Conservation (phyloP, 2,797 vertebrate species). For the Catamblyrhynchus diadema region DNA sequence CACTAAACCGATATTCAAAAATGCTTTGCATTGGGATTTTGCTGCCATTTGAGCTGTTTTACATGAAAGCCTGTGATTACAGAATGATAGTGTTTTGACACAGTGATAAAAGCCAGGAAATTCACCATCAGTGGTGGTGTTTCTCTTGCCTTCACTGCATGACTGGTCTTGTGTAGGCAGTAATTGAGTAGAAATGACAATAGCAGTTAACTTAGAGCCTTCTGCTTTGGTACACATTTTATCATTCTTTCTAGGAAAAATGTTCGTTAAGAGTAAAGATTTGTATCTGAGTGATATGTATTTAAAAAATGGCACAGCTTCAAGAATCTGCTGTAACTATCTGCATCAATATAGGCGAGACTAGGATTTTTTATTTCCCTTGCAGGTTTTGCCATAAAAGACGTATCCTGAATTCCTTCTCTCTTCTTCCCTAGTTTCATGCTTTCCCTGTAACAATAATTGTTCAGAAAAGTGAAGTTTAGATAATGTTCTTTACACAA, state of each 20-base stretch:
- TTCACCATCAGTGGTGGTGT: neutral
- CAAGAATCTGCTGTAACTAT: neutral
- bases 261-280: neutral
- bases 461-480: neutral
- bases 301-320: neutral
- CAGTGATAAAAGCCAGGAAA: neutral
- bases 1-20: neutral
- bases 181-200: neutral
- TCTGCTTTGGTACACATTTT: neutral
- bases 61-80: neutral
- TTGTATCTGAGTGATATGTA: neutral
- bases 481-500: neutral
- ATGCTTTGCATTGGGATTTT: neutral
- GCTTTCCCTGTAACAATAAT: neutral
- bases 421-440: neutral
- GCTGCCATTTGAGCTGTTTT: neutral
- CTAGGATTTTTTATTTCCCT: neutral
- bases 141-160: neutral
- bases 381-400: neutral
- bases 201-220: neutral
- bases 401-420: neutral
- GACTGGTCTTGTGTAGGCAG: slow-evolving; percentile 9
- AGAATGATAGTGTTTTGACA: slow-evolving; percentile 24
- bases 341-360: neutral
- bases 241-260: neutral